Base-by-base conservation (phyloP, 2,113 vertebrate species). In the Hemibagrus wyckioides region DNA sequence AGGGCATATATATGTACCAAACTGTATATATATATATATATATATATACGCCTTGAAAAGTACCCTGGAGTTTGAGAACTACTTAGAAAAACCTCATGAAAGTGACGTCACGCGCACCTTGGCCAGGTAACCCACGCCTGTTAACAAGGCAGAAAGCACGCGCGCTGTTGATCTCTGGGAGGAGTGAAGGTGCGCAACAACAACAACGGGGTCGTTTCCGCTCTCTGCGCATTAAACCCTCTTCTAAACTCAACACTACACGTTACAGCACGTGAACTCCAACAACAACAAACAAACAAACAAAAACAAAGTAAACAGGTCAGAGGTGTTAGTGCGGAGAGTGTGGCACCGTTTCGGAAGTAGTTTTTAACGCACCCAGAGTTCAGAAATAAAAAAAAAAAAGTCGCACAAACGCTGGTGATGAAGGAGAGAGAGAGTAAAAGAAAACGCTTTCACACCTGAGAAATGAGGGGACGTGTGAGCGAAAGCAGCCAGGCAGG, bases 401-500 rank as follows among this genome's bases (percentile, higher is more conserved):
- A 15, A 41, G 69, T 25, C 17, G 30, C 15, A 41, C 19, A 23
- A 44, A 44, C 19, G 23, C 41, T 14, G 11, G 23, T 28, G 73
- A 44, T 28, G 23, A 41, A 39, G 28, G 13, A 54, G 14, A 23
- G 15, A 57, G 39, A 30, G n/a, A 48, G 54, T 30, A 4, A 41
- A 67, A 28, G 3, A n/a, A 44, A 61, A 41, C 25, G 4, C 14
- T 44, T 63, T n/a, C 83, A 80, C n/a, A 97, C 97, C 97, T 96
- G 97, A 95, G 75, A 96, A 94, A 89, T 97, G 95, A 0, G 96
- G 91, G 44, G 96, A 96, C 89, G 94, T 94, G 86, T 88, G 88
- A 59, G 94, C 91, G 93, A 94, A 93, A 92, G 92, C 93, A 90
- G 91, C 83, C 91, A 96, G 88, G 84, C 93, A 95, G 92, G 95